phyloP scores from a whole-genome alignment of 2,113 vertebrate genomes.

The Pterocles burchelli region DNA sequence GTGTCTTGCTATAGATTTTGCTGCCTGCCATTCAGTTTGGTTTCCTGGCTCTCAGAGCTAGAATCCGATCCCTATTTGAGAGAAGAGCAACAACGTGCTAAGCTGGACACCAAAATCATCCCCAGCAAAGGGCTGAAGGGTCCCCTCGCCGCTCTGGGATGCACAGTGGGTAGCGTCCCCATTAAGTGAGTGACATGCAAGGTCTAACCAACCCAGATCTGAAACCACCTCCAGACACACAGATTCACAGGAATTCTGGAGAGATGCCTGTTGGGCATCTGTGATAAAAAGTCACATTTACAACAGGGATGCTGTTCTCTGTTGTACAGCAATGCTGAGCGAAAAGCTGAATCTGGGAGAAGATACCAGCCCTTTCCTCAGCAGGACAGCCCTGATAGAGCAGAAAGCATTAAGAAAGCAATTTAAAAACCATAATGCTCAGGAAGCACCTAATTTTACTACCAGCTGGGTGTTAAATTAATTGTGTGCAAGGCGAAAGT shows the following conservation, averaged over 20 bases:
- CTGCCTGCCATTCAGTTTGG: neutral
- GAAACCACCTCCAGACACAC: neutral
- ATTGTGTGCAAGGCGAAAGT: neutral
- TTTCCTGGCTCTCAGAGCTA: neutral
- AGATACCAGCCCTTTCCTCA: slow-evolving; percentile 36
- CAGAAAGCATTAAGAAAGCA: slow-evolving; percentile 66
- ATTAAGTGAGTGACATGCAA: neutral
- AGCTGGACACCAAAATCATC: neutral
- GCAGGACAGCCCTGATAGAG: slow-evolving; percentile 48
- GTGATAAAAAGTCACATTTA: slow-evolving; percentile 41
- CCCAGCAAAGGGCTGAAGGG: neutral
- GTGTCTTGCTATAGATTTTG: neutral
- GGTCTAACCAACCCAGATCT: neutral
- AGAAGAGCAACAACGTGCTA: neutral
- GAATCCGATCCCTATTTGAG: neutral
- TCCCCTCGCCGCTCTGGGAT: neutral
- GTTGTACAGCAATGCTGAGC: neutral
- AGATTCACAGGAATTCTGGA: slow-evolving; percentile 14
- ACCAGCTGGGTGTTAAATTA: slow-evolving; percentile 71
- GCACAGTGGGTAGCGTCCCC: neutral
- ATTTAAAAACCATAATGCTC: slow-evolving; percentile 61
- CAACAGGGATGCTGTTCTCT: neutral
- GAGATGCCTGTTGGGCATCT: neutral
- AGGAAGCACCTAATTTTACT: slow-evolving; percentile 67
- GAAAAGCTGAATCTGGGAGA: slow-evolving; percentile 14